A percentile compares a stretch with the other conserved stretches of the same genome.
Conservation (phyloP, 1,140 invertebrate species). For the Diorhabda elongata region DNA sequence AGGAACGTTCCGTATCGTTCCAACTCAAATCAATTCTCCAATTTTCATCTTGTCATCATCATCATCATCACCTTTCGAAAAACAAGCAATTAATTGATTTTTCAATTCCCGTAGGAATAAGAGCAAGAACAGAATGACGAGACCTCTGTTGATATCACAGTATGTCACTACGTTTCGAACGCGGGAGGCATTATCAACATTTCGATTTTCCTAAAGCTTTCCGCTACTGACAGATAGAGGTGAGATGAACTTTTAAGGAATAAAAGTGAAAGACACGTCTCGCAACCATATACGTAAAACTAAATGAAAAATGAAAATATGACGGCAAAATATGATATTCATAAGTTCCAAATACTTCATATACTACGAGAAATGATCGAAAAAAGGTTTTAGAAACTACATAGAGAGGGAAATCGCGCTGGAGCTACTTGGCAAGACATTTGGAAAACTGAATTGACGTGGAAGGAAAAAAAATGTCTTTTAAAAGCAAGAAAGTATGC, state of each 20-base stretch:
- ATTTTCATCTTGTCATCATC: neutral
- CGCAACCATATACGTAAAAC: too few species aligned
- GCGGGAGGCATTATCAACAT: neutral
- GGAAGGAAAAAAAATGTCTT: too few species aligned
- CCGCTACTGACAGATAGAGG: neutral
- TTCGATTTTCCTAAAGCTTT: neutral
- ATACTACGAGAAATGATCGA: too few species aligned
- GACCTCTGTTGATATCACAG: neutral
- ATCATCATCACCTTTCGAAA: slow-evolving; percentile 2
- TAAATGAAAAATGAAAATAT: too few species aligned
- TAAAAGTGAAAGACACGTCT: too few species aligned
- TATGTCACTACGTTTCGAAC: neutral
- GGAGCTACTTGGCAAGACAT: too few species aligned
- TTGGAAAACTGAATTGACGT: too few species aligned
- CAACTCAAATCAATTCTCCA: neutral
- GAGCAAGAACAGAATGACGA: neutral
- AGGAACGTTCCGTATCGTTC: neutral
- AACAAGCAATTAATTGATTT: slow-evolving; percentile 3
- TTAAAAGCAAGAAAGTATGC: too few species aligned
- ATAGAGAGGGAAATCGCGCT: too few species aligned
- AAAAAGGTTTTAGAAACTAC: too few species aligned
- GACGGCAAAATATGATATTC: too few species aligned
- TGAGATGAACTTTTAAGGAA: neutral
- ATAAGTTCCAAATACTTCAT: too few species aligned
- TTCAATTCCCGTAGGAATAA: neutral